Evolutionary conservation across 2,113 vertebrate species (phyloP).

Genomic region (Planiliza haematocheilus): DNA sequence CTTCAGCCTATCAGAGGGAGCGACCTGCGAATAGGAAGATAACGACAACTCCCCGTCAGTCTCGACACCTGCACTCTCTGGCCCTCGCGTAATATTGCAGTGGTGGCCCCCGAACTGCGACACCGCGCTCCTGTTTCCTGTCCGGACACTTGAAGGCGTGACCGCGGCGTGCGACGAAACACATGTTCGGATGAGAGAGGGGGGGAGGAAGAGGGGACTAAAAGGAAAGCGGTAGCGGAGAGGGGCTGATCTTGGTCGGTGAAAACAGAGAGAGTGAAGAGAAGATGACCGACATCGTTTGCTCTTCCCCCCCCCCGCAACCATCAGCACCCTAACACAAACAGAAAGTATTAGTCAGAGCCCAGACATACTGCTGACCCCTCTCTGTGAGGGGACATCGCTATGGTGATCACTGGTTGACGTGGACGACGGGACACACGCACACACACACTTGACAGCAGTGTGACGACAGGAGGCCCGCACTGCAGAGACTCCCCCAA

Average conservation of each 20-base stretch:
- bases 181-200: conserved; percentile 34
- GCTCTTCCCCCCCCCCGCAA: conserved; percentile 34
- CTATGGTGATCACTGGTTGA: conserved; percentile 51
- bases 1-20: conserved; percentile 65
- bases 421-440: conserved; percentile 51
- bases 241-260: background rate
- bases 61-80: conserved; percentile 80
- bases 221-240: background rate
- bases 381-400: conserved; percentile 63
- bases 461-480: conserved; percentile 62
- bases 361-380: conserved; percentile 68
- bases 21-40: conserved; percentile 39
- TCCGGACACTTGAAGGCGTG: conserved; percentile 66
- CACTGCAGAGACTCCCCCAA: conserved; percentile 63
- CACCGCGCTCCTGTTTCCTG: conserved; percentile 25
- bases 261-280: conserved; percentile 22
- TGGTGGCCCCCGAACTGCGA: conserved; percentile 11
- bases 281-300: conserved; percentile 51
- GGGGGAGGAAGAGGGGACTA: background rate
- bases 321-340: conserved; percentile 50
- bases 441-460: conserved; percentile 26
- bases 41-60: conserved; percentile 62
- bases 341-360: conserved; percentile 76
- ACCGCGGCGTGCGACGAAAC: conserved; percentile 63
- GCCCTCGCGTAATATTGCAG: conserved; percentile 32